These are phyloP conservation scores for Scolopax rusticola DNA, from an alignment of 2,797 vertebrate genomes.

Conservation along the genomic window DNA sequence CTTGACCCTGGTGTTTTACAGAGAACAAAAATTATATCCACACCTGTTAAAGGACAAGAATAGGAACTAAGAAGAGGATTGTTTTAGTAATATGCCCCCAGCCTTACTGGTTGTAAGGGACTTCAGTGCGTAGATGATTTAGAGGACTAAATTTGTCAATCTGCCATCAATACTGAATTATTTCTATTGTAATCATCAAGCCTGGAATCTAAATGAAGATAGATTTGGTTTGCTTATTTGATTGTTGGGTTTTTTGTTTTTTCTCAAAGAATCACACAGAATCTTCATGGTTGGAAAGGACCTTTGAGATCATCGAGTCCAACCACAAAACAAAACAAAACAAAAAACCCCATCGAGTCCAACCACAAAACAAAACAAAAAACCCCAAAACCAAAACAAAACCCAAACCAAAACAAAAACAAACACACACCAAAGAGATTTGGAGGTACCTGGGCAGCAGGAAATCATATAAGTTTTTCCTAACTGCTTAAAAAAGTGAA, in stretches of 20 bases:
- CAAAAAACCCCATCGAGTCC: no score
- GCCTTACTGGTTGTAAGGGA: not conserved
- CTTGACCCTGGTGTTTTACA: constrained; percentile 41
- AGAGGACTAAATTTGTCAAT: not conserved
- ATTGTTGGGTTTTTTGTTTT: not conserved
- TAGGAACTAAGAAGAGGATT: not conserved
- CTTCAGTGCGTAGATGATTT: not conserved
- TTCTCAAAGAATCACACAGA: not conserved
- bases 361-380: no score
- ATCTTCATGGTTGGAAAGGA: no score
- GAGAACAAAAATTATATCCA: not conserved
- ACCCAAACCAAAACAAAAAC: no score
- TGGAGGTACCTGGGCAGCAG: not conserved
- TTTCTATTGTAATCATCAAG: not conserved
- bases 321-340: no score
- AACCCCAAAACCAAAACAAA: no score
- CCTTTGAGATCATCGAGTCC: no score
- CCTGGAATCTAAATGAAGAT: not conserved
- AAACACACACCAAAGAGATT: not conserved
- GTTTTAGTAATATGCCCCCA: not conserved
- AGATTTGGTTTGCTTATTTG: not conserved
- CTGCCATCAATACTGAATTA: not conserved
- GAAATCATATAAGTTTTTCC: not conserved
- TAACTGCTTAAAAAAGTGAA: not conserved
- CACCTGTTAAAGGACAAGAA: constrained; percentile 19